Conservation (phyloP, 2,797 vertebrate genomes). For the Balearica regulorum region DNA sequence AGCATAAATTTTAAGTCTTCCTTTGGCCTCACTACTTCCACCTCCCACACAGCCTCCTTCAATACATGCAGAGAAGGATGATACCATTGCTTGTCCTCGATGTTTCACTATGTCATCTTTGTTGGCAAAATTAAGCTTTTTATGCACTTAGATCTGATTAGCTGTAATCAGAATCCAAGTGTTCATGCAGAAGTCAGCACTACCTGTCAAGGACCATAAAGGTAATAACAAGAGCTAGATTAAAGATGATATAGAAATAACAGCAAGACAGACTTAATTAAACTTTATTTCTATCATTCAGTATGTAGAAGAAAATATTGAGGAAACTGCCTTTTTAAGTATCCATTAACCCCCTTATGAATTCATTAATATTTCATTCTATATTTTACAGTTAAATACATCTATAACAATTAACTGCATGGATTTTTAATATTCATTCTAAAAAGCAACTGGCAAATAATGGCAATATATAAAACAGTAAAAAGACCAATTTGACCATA, state of each 20-base stretch:
- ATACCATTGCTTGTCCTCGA: rapidly evolving
- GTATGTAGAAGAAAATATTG: not conserved
- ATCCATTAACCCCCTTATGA: not conserved
- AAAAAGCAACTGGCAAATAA: not conserved
- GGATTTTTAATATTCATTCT: not conserved
- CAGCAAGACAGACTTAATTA: not conserved
- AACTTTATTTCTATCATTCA: not conserved
- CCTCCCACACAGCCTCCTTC: not conserved
- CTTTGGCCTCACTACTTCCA: not conserved
- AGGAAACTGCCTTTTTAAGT: not conserved
- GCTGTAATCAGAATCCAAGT: not conserved
- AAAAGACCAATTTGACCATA: not conserved
- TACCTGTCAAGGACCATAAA: not conserved
- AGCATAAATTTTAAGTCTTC: not conserved
- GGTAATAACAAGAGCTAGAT: not conserved
- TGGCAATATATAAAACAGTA: not conserved
- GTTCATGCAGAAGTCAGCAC: not conserved
- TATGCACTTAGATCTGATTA: not conserved
- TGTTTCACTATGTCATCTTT: not conserved
- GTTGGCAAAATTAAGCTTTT: not conserved
- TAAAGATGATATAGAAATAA: not conserved
- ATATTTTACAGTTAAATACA: not conserved
- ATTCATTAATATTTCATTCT: not conserved
- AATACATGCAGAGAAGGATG: not conserved
- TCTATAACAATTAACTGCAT: not conserved